These are phyloP conservation scores for Cephus spinipes DNA, from an alignment of 2,888 invertebrate genomes.

Conservation along the genomic window DNA sequence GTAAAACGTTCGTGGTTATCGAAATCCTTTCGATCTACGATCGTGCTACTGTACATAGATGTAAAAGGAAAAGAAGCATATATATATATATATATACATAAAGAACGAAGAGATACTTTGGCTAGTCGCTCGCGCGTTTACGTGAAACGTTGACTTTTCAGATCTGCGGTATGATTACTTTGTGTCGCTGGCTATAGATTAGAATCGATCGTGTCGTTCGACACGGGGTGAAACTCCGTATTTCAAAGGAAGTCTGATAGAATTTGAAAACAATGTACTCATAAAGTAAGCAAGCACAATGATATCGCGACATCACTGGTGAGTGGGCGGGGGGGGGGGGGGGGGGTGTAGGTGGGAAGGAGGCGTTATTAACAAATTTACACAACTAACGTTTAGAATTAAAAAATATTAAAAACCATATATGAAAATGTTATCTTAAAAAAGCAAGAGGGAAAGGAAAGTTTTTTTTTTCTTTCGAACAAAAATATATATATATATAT, in stretches of 20 bases:
- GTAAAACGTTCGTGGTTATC: background rate
- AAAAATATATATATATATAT: background rate
- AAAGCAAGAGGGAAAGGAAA: background rate
- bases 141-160: background rate
- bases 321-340: background rate
- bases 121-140: background rate
- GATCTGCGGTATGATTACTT: background rate
- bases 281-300: slow-evolving; percentile 38
- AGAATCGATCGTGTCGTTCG: slow-evolving; percentile 3
- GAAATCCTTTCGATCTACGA: background rate
- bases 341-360: background rate
- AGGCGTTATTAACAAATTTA: background rate
- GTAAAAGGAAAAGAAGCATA: background rate
- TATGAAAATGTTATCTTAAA: background rate
- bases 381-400: background rate
- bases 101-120: background rate
- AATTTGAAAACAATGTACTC: slow-evolving; percentile 23
- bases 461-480: background rate
- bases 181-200: background rate
- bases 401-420: background rate
- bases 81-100: background rate
- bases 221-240: slow-evolving; percentile 8
- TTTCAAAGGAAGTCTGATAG: slow-evolving; percentile 29
- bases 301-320: slow-evolving; percentile 20
- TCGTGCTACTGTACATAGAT: background rate